Percentiles rank a stretch among this genome's conserved stretches.
phyloP scores from a whole-genome alignment of 2,888 invertebrate species.

The Caenorhabditis afra region DNA sequence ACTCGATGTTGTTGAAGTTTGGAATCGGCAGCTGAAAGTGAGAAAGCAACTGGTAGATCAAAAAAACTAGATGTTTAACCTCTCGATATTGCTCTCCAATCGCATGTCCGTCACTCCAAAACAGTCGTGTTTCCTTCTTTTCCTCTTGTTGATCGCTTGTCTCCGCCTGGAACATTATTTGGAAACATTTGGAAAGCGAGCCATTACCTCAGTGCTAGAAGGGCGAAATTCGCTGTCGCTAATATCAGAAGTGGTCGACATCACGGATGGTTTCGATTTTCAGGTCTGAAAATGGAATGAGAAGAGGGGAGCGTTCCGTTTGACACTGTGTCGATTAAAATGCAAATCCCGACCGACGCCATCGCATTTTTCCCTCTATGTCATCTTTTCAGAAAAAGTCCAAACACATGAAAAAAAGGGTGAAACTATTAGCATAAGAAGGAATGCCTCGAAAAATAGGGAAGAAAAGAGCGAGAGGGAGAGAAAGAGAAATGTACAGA shows the following conservation, averaged over 20 bases:
- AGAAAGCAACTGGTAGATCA: too few relatives aligned
- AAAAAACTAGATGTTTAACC: too few relatives aligned
- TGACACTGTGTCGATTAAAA: background rate
- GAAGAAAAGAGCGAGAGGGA: background rate
- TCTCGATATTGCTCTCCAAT: slow-evolving; percentile 8
- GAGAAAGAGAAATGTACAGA: background rate
- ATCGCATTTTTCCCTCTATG: background rate
- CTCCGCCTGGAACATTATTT: slow-evolving; percentile 10
- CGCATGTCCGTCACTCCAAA: slow-evolving; percentile 44
- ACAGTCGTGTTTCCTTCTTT: slow-evolving; percentile 27
- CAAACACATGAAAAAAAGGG: slow-evolving; percentile 24
- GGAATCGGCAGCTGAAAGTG: slow-evolving; percentile 20
- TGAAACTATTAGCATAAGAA: slow-evolving; percentile 9
- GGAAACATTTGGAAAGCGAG: too few relatives aligned
- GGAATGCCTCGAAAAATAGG: background rate
- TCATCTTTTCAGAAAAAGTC: slow-evolving; percentile 25
- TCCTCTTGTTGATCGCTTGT: slow-evolving; percentile 4
- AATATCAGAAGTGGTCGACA: slow-evolving; percentile 27
- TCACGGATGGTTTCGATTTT: slow-evolving; percentile 9
- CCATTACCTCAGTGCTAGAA: slow-evolving; percentile 22
- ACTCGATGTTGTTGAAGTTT: slow-evolving; percentile 27
- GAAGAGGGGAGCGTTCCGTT: slow-evolving; percentile 21
- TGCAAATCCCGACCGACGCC: slow-evolving; percentile 24
- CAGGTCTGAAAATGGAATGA: slow-evolving; percentile 36
- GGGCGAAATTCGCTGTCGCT: slow-evolving; percentile 11